Evolutionary conservation across 1,140 invertebrate species (phyloP), one percentile per base, ranked within the genome.

Genomic region (Zaprionus capensis): DNA sequence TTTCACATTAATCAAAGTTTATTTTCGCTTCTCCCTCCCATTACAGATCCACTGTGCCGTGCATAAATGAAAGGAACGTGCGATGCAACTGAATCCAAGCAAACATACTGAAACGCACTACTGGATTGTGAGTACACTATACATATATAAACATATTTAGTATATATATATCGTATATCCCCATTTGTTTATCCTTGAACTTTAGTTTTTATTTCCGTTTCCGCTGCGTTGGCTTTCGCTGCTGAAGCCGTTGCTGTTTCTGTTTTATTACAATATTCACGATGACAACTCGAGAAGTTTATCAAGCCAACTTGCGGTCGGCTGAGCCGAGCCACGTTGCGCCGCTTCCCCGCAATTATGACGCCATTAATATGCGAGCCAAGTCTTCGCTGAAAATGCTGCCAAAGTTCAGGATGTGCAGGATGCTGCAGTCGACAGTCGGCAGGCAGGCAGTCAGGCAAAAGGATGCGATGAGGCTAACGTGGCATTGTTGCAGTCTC

Each of bases 11-110:
- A 63, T 58, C 68, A 46, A 58, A 53, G 36, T 69, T 72, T 72
- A 20, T 28, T 74, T 49, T 56, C n/a, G 1, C 31, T 14, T 28
- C 57, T 65, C 46, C 72, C 12, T 6, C 51, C 3, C 20, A 14
- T 80, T 90, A 84, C 69, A 36, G 71, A 81, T 62, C 44, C 64
- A 84, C 84, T 92, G 91, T 87, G 83, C 90, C 88, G 84, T 81
- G 84, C 83, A 80, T 88, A 82, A 72, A 86, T 83, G 83, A 86
- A 80, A 82, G 82, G 74, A 84, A 79, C 84, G 91, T 92, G 91
- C 87, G 84, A 92, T 92, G 92, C 85, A 91, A 92, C 80, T 92
- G 82, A 92, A 91, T 91, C 68, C 81, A 81, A 92, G 91, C 79
- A 91, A 78, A 83, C 84, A 85, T 78, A 78, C 91, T 86, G 84